These are phyloP conservation scores for Cyphomyrus plagiostoma DNA, from an alignment of 2,113 vertebrate genomes.

Conservation along the genomic window DNA sequence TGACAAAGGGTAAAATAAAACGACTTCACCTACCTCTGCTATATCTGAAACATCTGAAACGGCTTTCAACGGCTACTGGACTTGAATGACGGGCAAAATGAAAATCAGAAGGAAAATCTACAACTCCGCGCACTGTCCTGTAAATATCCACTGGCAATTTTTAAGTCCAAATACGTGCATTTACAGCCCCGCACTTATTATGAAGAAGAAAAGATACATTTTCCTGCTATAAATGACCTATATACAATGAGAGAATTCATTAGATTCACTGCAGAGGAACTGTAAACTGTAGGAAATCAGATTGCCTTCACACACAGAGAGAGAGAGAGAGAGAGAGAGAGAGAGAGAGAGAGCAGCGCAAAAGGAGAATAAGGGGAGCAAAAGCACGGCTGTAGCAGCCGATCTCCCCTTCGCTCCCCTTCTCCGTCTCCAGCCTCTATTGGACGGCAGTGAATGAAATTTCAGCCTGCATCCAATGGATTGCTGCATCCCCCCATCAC, in stretches of 20 bases:
- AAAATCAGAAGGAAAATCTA: conserved; percentile 29
- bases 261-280: conserved; percentile 54
- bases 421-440: conserved; percentile 57
- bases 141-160: conserved; percentile 45
- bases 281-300: conserved; percentile 49
- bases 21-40: conserved; percentile 35
- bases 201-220: not conserved
- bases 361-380: conserved; percentile 61
- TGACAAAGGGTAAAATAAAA: not conserved
- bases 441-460: conserved; percentile 80
- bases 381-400: conserved; percentile 62
- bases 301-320: conserved; percentile 46
- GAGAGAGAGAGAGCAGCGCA: conserved; percentile 30
- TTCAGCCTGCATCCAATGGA: conserved; percentile 82
- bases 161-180: conserved; percentile 39
- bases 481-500: conserved; percentile 57
- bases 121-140: conserved; percentile 29
- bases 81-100: conserved; percentile 30
- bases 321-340: conserved; percentile 15
- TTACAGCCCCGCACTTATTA: conserved; percentile 29
- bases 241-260: conserved; percentile 54
- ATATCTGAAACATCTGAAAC: conserved; percentile 31
- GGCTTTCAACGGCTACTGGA: conserved; percentile 26
- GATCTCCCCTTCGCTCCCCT: conserved; percentile 32
- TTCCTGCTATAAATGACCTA: conserved; percentile 42